Evolutionary conservation across 2,113 vertebrate genomes (phyloP), one percentile per base, ranked within the genome.

Genomic region (Steatornis caripensis): DNA sequence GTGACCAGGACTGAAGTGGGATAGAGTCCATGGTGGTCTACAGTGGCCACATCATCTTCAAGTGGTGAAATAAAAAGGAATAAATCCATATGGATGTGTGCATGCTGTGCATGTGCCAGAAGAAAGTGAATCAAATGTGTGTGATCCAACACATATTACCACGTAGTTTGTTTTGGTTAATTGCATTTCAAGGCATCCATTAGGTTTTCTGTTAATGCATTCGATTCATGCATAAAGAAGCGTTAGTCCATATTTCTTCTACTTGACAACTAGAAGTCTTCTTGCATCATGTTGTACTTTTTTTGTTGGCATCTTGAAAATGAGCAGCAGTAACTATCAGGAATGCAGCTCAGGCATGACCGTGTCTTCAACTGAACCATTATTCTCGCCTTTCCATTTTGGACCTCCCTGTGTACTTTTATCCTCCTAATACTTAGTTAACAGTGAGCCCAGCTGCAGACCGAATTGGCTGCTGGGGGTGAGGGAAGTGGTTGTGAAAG

Each of bases 131-230:
- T 57, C n/a, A n/a, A n/a, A 66, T 54, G 36, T 49, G 41, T 89
- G 58, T 78, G 84, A 94, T 95, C 86, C 87, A 91, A n/a, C 34
- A 37, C 0, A 3, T 60, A 81, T 92, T 94, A 79, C 84, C 87
- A 34, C 58, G 26, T 39, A 58, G 79, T 91, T 96, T 94, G 80
- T 92, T 97, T 89, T 82, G 65, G 57, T 69, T 95, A 92, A 94
- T 92, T 97, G 57, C 49, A 48, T 94, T 82, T 94, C 65, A 85
- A 77, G 89, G 66, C 74, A 83, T 84, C 81, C 87, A 5, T 79
- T 87, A 80, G 70, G 54, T 91, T 89, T 97, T 92, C 84, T 89
- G n/a, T 76, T 87, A 89, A 39, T 85, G 70, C 65, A 16, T 69
- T 91, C 95, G 70, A 36, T 95, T 91, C 11, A 18, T 65, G 45